These are phyloP conservation scores for Clistopyga incitator DNA, from an alignment of 2,888 invertebrate species.

Conservation along the genomic window DNA sequence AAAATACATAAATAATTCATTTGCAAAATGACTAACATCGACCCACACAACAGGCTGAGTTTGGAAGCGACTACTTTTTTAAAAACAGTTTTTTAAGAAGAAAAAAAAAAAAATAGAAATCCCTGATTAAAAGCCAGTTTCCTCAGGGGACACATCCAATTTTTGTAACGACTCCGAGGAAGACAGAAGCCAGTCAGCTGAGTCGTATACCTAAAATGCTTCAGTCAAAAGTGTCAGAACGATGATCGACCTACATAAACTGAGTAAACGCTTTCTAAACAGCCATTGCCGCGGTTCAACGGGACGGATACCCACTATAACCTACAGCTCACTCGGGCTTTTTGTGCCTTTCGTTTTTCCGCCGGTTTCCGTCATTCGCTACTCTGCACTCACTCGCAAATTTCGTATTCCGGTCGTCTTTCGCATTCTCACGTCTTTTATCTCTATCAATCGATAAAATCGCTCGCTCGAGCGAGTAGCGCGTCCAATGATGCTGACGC, in stretches of 20 bases:
- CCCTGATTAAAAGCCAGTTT: too few relatives aligned
- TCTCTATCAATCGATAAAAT: constrained; percentile 54
- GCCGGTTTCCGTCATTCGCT: background rate
- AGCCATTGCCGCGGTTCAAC: constrained; percentile 32
- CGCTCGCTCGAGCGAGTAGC: background rate
- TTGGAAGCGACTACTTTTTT: too few relatives aligned
- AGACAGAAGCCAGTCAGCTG: background rate
- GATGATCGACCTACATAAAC: constrained; percentile 42
- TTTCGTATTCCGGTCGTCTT: constrained; percentile 58
- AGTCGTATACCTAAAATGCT: constrained; percentile 4
- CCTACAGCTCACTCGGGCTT: constrained; percentile 4
- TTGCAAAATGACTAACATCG: too few relatives aligned
- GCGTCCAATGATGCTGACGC: constrained; percentile 53
- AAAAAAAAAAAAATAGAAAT: too few relatives aligned
- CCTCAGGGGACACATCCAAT: background rate
- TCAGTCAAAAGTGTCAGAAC: constrained; percentile 20
- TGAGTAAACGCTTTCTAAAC: constrained; percentile 44
- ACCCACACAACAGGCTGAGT: too few relatives aligned
- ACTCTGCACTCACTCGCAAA: constrained; percentile 35
- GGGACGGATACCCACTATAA: constrained; percentile 2
- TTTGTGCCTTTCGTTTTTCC: background rate
- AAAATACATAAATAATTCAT: too few relatives aligned
- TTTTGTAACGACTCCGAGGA: background rate
- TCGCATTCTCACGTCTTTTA: constrained; percentile 47
- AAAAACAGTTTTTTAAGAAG: too few relatives aligned